Evolutionary conservation across 2,888 invertebrate genomes (phyloP), one percentile per base, ranked within the genome.

Genomic region (Eupithecia abbreviata): DNA sequence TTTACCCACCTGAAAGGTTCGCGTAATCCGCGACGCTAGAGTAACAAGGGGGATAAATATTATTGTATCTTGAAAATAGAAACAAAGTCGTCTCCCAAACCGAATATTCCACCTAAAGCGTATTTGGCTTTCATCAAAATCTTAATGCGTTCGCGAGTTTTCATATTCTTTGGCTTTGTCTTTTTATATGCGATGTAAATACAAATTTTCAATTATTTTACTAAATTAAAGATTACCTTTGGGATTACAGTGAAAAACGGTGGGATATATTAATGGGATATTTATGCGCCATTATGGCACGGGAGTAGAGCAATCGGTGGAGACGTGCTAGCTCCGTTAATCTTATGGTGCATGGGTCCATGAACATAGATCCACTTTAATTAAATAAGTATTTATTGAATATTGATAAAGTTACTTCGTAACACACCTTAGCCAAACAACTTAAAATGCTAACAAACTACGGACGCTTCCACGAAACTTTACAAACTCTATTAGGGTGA

Each of bases 401-500:
- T 65, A 13, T 65, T 6, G 65, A 0, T 41, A 12, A 67, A n/a
- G 15, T 42, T 67, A 43, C 42, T 42, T 43, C 43, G 3, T 9
- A 67, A 67, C 12, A 51, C 15, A 15, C 7, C 15, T 51, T 51
- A 51, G 51, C 15, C 51, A 6, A 51, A 51, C 67, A 41, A 42
- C n/a, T 67, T 42, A 68, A 68, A 45, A n/a, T 18, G 4, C 3
- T 45, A 45, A 18, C 30, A n/a, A 69, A 69, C 30, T 43, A 42
- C 66, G 15, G 66, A 42, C 41, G 81, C 76, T 82, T 72, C 76
- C 82, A 78, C 79, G 76, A 85, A 86, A 83, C 84, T 85, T 69
- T 69, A 45, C 15, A 68, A 82, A 81, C 47, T 69, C 45, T 84
- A 81, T 83, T 88, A 85, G 84, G 82, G 83, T 76, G 80, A 83